Evolutionary conservation across 2,797 vertebrate genomes (phyloP), one percentile per base, ranked within the genome.

Genomic region (Siniperca obscura): DNA sequence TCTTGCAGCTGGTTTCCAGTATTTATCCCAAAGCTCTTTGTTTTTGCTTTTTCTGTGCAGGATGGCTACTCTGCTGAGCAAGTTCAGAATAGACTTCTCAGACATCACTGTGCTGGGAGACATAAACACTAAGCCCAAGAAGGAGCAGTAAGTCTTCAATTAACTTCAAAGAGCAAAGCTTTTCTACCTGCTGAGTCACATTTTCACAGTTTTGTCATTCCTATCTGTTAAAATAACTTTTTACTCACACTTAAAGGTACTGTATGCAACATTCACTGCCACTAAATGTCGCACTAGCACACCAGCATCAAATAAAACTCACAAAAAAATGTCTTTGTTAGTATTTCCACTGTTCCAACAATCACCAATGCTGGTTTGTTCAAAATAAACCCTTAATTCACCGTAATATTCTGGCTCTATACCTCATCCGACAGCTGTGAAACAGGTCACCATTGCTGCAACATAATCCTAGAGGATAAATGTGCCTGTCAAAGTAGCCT

Each of bases 51-150:
- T 56, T 87, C 9, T 87, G 0, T 65, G 34, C 90, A 99, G 98
- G 90, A 99, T 99, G 98, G 98, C 98, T 59, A 98, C 98, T 70
- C 94, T 99, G 89, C 97, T 99, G 71, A 99, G 98, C 94, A 99
- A 99, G 93, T 99, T 99, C 95, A 96, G 98, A 90, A 99, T 99
- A 95, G 98, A 99, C 90, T 99, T 99, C 94, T 99, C 97, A 0
- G 98, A 99, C 89, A 99, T 99, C 85, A 98, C 96, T 59, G 98
- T 99, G 78, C 96, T 99, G 76, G 98, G 98, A 76, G 98, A 99
- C 94, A 95, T 99, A 90, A 99, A 98, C 93, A 98, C 97, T 81
- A 99, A 99, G 93, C 98, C 98, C 94, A 98, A 97, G 93, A 98
- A 98, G 86, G 97, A 98, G 87, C 97, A 97, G 98, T 99, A 96